Base-by-base conservation (phyloP, 1,140 invertebrate genomes). In the Eueides isabella region DNA sequence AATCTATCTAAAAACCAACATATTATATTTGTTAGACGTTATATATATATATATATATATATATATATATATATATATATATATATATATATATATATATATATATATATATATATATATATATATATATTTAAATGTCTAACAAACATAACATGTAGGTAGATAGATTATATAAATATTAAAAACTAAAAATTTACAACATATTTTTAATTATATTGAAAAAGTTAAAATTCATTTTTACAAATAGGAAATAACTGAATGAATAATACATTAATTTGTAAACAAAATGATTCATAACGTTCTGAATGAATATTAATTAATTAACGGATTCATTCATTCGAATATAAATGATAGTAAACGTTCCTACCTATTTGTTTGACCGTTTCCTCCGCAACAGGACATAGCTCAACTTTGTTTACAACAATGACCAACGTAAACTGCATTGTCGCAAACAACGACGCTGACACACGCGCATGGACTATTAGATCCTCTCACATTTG, bases 371-470 rank as follows among this genome's bases (percentile, higher is more conserved):
- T 90, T 61, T 82, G 71, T 85, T 91, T 91, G 41, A 83, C 41
- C 9, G 86, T 80, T 78, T 87, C 89, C 77, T 91, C 91, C 67
- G 81, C 68, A 67, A 88, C 85, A 67, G 90, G 87, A 82, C 90
- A 92, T 83, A 92, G 80, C 75, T 87, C 84, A 72, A 92, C 86
- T 82, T 83, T 90, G 82, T 91, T 93, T 77, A 92, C 88, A 73
- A 93, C 87, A 76, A 93, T 92, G 67, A 93, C 90, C 74, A 93
- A 75, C 44, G 91, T 93, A 85, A 86, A 93, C 84, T 93, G 89
- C 91, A 93, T 93, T 79, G 81, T 90, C 74, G 69, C 73, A 63
- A 69, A 66, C 71, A 55, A 62, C 33, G 33, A 33, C 62, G 73
- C 71, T 31, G n/a, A 28, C 73, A 75, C 83, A 78, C 44, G 41